Percentiles rank a stretch among this genome's conserved stretches.
phyloP scores from a whole-genome alignment of 2,888 invertebrate species.

The Cerastoderma edule region DNA sequence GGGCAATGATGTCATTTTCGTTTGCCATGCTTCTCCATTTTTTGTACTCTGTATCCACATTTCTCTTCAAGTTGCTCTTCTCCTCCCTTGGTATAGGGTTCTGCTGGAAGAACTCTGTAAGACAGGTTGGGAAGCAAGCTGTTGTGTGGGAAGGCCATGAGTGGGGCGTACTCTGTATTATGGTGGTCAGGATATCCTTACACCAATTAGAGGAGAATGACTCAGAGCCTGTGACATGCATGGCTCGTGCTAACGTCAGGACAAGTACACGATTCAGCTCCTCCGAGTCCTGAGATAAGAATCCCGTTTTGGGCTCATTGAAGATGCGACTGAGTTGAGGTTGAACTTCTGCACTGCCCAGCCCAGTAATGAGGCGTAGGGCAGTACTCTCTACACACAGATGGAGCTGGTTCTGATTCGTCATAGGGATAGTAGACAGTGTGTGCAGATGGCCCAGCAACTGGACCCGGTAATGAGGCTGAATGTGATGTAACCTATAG shows the following conservation, averaged over 20 bases:
- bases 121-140: constrained; percentile 95
- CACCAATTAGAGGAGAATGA: constrained; percentile 91
- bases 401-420: constrained; percentile 97
- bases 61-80: constrained; percentile 92
- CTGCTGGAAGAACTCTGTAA: constrained; percentile 91
- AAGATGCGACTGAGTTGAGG: constrained; percentile 95
- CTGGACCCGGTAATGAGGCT: constrained; percentile 97
- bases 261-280: constrained; percentile 97
- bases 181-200: constrained; percentile 93
- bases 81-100: constrained; percentile 87
- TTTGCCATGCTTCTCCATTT: constrained; percentile 97
- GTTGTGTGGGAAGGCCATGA: constrained; percentile 97
- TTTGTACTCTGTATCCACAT: constrained; percentile 89
- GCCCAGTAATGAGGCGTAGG: constrained; percentile 92
- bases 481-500: constrained; percentile 97
- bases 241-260: constrained; percentile 95
- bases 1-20: constrained; percentile 97
- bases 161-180: constrained; percentile 97
- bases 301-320: constrained; percentile 92
- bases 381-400: constrained; percentile 96
- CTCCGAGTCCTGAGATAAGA: constrained; percentile 96
- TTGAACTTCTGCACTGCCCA: constrained; percentile 97
- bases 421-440: constrained; percentile 94
- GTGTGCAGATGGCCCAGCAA: constrained; percentile 95
- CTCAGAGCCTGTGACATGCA: constrained; percentile 93